phyloP scores from a whole-genome alignment of 2,888 invertebrate genomes.

The Sesia bembeciformis region DNA sequence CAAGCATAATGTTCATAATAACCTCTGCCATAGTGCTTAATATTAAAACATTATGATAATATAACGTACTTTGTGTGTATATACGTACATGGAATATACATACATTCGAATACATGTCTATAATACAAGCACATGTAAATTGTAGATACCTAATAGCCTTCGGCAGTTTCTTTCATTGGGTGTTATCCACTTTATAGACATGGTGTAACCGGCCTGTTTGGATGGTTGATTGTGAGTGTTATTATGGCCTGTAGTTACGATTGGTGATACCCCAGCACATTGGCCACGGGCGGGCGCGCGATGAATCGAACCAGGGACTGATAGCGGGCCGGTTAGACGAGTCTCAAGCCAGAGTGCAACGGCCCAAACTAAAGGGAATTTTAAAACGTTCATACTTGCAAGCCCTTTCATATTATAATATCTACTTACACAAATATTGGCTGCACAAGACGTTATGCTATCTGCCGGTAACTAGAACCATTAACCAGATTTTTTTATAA shows the following conservation, averaged over 20 bases:
- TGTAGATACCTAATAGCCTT: too few species aligned
- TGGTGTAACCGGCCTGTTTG: neutral
- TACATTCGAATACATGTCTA: too few species aligned
- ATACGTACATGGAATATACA: too few species aligned
- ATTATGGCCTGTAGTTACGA: constrained; percentile 47
- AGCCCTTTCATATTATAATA: constrained; percentile 52
- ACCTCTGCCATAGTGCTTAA: too few species aligned
- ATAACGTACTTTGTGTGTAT: too few species aligned
- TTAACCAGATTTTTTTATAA: too few species aligned
- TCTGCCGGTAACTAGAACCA: too few species aligned
- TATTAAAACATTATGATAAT: too few species aligned
- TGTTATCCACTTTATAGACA: neutral
- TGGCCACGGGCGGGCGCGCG: constrained; percentile 49
- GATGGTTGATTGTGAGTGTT: neutral
- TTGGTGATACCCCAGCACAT: constrained; percentile 53
- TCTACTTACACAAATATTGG: neutral
- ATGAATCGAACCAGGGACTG: constrained; percentile 66
- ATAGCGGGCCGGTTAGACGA: constrained; percentile 72
- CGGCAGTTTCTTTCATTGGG: too few species aligned
- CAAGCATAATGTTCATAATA: too few species aligned
- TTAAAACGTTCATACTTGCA: constrained; percentile 56
- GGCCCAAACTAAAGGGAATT: constrained; percentile 70
- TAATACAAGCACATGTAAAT: too few species aligned
- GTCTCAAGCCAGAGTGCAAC: constrained; percentile 66
- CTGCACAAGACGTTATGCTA: too few species aligned